phyloP scores from a whole-genome alignment of 2,888 invertebrate genomes.

The Drosophila subquinaria region DNA sequence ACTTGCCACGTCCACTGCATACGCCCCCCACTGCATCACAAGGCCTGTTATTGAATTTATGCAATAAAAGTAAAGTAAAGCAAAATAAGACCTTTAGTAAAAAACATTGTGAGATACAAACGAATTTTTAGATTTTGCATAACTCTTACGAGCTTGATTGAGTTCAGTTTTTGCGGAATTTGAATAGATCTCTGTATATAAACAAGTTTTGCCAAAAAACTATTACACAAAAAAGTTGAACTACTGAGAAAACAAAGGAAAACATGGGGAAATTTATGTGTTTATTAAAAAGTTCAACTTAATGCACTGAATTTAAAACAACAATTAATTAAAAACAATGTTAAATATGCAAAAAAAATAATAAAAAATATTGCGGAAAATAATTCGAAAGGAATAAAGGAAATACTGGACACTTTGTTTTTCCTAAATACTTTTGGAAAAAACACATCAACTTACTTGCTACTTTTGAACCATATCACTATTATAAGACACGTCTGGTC shows the following conservation, averaged over 20 bases:
- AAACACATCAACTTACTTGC: too few relatives aligned
- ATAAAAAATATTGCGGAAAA: background rate
- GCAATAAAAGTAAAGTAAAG: conserved; percentile 25
- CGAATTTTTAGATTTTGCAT: conserved; percentile 32
- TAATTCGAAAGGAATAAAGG: too few relatives aligned
- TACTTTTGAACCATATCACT: too few relatives aligned
- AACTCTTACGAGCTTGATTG: conserved; percentile 51
- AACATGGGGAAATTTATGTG: background rate
- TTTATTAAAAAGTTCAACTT: background rate
- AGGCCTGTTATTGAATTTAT: conserved; percentile 46
- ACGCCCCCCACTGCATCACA: conserved; percentile 15
- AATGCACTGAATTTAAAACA: background rate
- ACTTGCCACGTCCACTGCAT: conserved; percentile 46
- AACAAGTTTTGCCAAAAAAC: background rate
- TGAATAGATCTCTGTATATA: conserved; percentile 19
- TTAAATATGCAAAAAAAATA: background rate
- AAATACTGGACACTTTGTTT: too few relatives aligned
- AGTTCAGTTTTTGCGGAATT: conserved; percentile 31
- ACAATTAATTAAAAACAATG: background rate
- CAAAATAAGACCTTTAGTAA: conserved; percentile 34
- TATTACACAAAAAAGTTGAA: background rate
- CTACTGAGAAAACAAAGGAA: background rate
- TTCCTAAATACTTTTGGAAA: too few relatives aligned
- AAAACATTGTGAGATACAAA: conserved; percentile 32
- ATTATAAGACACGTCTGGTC: too few relatives aligned